A percentile compares a stretch with the other conserved stretches of the same genome.
Conservation (phyloP, 2,113 vertebrate species). For the Mirounga angustirostris region DNA sequence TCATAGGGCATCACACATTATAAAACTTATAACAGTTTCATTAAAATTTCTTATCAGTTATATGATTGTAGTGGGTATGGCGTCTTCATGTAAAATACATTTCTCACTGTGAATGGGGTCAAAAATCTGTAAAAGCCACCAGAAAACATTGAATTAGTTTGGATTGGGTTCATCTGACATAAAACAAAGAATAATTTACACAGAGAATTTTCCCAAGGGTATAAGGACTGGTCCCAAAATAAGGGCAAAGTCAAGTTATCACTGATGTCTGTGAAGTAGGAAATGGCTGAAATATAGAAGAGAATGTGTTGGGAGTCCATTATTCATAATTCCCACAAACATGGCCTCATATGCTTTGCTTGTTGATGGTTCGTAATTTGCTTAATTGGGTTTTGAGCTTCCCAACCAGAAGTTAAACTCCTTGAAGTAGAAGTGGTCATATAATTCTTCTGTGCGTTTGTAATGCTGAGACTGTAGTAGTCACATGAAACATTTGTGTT, state of each 20-base stretch:
- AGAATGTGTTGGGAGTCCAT: not conserved
- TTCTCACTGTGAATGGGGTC: constrained; percentile 39
- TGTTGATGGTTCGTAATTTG: not conserved
- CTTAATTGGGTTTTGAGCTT: constrained; percentile 48
- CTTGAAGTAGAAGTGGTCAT: not conserved
- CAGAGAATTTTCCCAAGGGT: not conserved
- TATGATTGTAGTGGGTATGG: not conserved
- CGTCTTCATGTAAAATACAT: constrained; percentile 37
- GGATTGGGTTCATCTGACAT: constrained; percentile 20
- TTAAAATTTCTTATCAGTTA: constrained; percentile 24
- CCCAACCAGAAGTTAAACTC: constrained; percentile 3
- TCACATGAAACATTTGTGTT: not conserved
- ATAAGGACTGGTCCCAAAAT: not conserved
- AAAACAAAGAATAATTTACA: constrained; percentile 60
- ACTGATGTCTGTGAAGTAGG: not conserved
- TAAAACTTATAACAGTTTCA: constrained; percentile 53
- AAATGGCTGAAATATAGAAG: not conserved
- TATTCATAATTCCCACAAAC: not conserved
- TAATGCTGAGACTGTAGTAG: not conserved
- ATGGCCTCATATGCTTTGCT: not conserved
- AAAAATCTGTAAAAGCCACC: not conserved
- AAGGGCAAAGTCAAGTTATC: constrained; percentile 18
- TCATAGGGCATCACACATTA: not conserved
- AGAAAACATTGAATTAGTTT: constrained; percentile 5
- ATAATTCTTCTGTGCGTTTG: not conserved